Base-by-base conservation (phyloP, 2,797 vertebrate genomes). In the Myotis myotis region DNA sequence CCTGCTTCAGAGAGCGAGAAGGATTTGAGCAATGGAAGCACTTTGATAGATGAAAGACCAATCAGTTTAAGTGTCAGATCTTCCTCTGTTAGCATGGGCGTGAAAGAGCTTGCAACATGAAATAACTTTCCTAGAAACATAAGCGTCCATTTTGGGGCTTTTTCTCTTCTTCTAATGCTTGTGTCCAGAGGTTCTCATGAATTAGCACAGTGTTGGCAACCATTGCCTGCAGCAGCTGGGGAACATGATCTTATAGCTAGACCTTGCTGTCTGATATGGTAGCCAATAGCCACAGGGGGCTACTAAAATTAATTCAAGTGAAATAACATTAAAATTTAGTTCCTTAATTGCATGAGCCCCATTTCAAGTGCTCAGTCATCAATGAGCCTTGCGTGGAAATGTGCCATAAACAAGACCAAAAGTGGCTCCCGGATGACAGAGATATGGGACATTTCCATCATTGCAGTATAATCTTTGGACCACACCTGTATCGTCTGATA, bases 321-420 rank as follows among this genome's bases (percentile, higher is more conserved):
- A 76, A 93, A 28, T 36, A 47, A 23, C 3, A 12, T 87, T 71
- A 68, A 91, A 88, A 30, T 57, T 78, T 66, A 51, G 8, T 80
- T 88, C 2, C 9, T 51, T 78, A 47, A 2, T 68, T 93, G 2
- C 15, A 25, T 33, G 66, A n/a, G 6, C 28, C 28, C 38, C 28
- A 71, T 90, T 90, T 84, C 68, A 41, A 36, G 19, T 51, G 36
- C n/a, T 70, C 28, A 49, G 1, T 88, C 64, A 64, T 11, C 44
- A 17, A 89, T 93, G 96, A 95, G 87, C 95, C 84, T 95, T 97
- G 81, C 86, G 17, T 87, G 64, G 60, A 97, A 97, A 95, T 86
- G 70, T 96, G 94, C 91, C 70, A 82, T 95, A 95, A 97, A 96
- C 85, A 96, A 93, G 53, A 96, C 51, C 81, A 75, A 82, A 95